Percentiles rank a stretch among this genome's conserved stretches.
Conservation (phyloP, 2,797 vertebrate species). For the Enteromius viviparus region DNA sequence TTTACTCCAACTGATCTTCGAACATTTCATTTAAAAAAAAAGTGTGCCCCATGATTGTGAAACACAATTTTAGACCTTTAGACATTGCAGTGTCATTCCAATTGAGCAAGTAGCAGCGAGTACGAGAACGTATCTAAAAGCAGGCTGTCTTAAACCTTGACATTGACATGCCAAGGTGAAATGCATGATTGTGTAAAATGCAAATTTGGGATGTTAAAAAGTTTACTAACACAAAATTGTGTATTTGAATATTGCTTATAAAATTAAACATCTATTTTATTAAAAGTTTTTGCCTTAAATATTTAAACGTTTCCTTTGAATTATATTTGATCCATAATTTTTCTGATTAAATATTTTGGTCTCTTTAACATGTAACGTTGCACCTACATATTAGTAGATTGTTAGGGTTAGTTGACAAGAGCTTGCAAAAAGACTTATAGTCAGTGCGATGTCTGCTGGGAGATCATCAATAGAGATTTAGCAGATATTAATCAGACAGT, state of each 20-base stretch:
- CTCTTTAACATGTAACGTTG: too few relatives aligned
- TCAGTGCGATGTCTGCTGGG: neutral
- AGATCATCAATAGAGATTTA: neutral
- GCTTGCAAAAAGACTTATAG: neutral
- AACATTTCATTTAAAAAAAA: neutral
- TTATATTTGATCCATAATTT: neutral
- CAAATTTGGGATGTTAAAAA: too few relatives aligned
- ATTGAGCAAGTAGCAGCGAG: conserved; percentile 27
- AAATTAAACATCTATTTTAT: neutral
- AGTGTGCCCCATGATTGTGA: conserved; percentile 24
- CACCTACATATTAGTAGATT: neutral
- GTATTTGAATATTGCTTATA: neutral
- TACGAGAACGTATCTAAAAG: neutral
- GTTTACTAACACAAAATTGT: neutral
- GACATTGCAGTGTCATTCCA: conserved; percentile 9
- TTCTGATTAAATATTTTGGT: too few relatives aligned
- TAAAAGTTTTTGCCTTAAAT: neutral
- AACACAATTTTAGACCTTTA: conserved; percentile 27
- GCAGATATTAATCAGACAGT: neutral
- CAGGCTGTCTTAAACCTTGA: neutral
- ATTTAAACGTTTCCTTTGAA: neutral
- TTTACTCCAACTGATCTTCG: neutral
- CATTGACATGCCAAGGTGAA: neutral
- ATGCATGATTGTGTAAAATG: neutral
- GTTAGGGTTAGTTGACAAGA: too few relatives aligned